A percentile compares a stretch with the other conserved stretches of the same genome.
Conservation (phyloP, 2,113 vertebrate genomes). For the Nannospalax galili region DNA sequence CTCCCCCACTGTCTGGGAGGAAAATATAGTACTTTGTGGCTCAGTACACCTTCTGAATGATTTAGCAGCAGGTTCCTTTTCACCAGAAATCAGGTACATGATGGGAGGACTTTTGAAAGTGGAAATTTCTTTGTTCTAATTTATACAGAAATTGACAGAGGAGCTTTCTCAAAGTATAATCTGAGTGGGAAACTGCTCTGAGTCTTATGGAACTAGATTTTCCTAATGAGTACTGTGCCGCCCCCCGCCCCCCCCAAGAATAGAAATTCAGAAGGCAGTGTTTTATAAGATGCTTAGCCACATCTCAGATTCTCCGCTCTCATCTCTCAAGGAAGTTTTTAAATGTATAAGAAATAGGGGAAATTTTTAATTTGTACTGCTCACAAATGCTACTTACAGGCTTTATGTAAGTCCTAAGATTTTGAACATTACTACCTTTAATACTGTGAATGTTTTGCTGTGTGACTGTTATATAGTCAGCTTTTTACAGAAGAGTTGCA, state of each 20-base stretch:
- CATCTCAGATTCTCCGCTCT: neutral
- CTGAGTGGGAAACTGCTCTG: neutral
- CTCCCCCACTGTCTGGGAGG: too few relatives aligned
- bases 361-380: neutral
- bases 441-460: neutral
- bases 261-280: neutral
- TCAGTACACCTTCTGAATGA: neutral
- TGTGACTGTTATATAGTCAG: neutral
- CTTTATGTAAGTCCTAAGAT: neutral
- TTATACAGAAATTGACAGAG: neutral
- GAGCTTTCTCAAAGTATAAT: neutral
- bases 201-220: neutral
- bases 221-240: neutral
- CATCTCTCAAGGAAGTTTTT: neutral
- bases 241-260: neutral
- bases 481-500: neutral
- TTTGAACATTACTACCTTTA: neutral
- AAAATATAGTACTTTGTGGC: neutral
- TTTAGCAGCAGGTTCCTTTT: neutral
- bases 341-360: neutral
- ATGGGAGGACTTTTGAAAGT: neutral
- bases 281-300: conserved; percentile 8
- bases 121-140: neutral
- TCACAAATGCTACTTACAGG: conserved; percentile 19
- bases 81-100: neutral